Evolutionary conservation across 2,888 invertebrate species (phyloP), one percentile per base, ranked within the genome.

Genomic region (Epinotia bilunana): DNA sequence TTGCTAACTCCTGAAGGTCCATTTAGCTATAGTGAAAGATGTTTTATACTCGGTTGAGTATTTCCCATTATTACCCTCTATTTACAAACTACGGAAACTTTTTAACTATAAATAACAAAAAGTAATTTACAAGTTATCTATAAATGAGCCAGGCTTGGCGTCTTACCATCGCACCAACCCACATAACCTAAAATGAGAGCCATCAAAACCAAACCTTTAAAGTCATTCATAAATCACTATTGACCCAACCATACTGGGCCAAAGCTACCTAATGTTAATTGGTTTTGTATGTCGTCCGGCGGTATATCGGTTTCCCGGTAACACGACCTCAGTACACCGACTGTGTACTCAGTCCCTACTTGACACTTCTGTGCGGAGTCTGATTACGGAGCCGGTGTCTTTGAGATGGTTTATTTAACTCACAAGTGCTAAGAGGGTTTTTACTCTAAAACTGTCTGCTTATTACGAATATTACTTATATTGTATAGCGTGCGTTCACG

Each of bases 201-300:
- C 16, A 5, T 5, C n/a, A 53, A n/a, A 53, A 6, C n/a, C n/a
- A 53, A 6, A 53, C 16, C 33, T 61, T 61, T 18, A 43, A 64
- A 49, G 16, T 23, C 69, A 69, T 69, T 69, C 69, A 69, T 60
- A 69, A 43, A 58, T 43, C 7, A 20, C 9, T 68, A 49, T 64
- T 64, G 64, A 64, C 64, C 55, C 12, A 53, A 60, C 68, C 68
- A 20, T 58, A 57, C 69, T 12, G 13, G 61, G 46, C 18, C 18
- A 18, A 73, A 73, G 68, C 73, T 73, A 46, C 73, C 60, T 74
- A 70, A 64, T 64, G 74, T 64, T 74, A 70, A 74, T 74, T 74
- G 74, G 70, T 74, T 74, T 74, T 74, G 70, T 71, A 43, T 74
- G 74, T 74, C 63, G 61, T 43, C 33, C 57, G 46, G 33, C 70